Conservation (phyloP, 2,113 vertebrate species). For the Circaetus cinerascens region DNA sequence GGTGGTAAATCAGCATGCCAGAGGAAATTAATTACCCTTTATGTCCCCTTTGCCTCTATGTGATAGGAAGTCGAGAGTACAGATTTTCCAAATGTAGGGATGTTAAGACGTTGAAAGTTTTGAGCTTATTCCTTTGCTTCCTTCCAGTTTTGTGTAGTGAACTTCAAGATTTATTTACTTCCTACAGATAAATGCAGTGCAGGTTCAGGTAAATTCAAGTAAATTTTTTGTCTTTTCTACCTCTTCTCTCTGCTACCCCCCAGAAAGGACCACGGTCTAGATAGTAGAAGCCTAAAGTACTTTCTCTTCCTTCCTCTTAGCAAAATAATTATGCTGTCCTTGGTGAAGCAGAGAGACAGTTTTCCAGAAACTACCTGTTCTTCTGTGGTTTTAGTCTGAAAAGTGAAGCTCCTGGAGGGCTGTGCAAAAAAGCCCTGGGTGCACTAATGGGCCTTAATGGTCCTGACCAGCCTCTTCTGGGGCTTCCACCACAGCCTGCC, state of each 20-base stretch:
- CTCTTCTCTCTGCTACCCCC: not conserved
- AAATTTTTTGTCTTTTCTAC: not conserved
- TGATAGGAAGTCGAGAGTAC: not conserved
- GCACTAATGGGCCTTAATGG: not conserved
- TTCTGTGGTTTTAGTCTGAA: not conserved
- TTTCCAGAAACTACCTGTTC: not conserved
- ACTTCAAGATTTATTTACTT: not conserved
- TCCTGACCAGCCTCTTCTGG: not conserved
- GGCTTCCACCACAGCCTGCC: rapidly evolving
- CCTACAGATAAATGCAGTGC: not conserved
- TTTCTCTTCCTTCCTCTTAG: not conserved
- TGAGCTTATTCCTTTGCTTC: not conserved
- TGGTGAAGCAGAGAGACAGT: not conserved
- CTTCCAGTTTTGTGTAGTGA: not conserved
- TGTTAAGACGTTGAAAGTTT: not conserved
- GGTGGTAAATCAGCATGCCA: not conserved
- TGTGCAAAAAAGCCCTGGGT: not conserved
- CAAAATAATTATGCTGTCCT: not conserved
- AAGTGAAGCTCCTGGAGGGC: not conserved
- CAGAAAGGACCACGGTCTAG: not conserved
- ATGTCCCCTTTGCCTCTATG: not conserved
- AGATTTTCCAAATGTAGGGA: not conserved
- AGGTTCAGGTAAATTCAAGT: not conserved
- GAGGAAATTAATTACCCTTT: not conserved
- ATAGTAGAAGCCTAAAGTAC: not conserved